phyloP scores from a whole-genome alignment of 1,140 invertebrate species.

The Octopus bimaculoides region DNA sequence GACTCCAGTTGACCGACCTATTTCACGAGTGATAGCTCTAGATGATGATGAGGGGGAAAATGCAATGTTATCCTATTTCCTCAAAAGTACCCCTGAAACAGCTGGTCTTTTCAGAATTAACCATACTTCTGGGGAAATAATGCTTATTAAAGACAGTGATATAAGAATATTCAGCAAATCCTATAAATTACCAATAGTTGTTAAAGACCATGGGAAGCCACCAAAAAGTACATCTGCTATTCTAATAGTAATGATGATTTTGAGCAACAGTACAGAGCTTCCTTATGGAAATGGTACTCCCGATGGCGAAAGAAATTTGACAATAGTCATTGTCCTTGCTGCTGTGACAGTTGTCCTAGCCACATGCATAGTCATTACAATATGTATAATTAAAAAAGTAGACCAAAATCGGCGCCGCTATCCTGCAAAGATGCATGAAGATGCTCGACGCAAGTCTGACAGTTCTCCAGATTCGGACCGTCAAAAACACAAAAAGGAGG shows the following conservation, averaged over 20 bases:
- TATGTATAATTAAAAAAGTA: constrained; percentile 40
- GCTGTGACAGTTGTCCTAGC: constrained; percentile 43
- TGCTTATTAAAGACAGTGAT: constrained; percentile 74
- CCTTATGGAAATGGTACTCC: background rate
- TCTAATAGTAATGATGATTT: constrained; percentile 35
- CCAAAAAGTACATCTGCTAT: constrained; percentile 49
- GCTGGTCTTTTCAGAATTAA: constrained; percentile 80
- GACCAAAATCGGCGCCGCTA: constrained; percentile 38
- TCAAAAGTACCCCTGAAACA: constrained; percentile 49
- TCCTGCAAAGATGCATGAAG: constrained; percentile 34
- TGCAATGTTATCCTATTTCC: constrained; percentile 29
- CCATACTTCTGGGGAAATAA: constrained; percentile 79
- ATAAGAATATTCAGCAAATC: constrained; percentile 49
- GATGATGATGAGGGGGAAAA: constrained; percentile 39
- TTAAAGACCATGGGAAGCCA: constrained; percentile 32
- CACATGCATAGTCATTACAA: constrained; percentile 41
- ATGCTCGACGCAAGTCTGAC: constrained; percentile 8
- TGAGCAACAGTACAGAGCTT: constrained; percentile 32
- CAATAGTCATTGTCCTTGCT: constrained; percentile 43
- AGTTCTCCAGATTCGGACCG: background rate
- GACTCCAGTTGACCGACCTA: constrained; percentile 26
- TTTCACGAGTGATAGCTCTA: constrained; percentile 33
- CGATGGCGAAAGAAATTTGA: constrained; percentile 32
- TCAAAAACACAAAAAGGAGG: constrained; percentile 43
- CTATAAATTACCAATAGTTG: constrained; percentile 28